Evolutionary conservation across 2,113 vertebrate genomes (phyloP).

Genomic region (Scartelaos histophorus): DNA sequence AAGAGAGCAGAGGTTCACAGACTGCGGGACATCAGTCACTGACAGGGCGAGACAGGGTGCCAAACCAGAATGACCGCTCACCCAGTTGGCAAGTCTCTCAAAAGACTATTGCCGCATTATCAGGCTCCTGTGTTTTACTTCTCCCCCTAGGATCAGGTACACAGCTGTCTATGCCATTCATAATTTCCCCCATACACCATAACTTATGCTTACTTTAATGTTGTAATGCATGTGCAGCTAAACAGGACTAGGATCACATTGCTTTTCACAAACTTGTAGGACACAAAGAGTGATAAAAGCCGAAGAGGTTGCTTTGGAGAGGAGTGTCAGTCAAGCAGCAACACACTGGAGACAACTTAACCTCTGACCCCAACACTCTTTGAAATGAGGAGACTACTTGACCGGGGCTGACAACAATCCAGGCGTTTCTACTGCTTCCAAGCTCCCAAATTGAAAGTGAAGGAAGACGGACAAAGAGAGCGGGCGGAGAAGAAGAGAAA

Average conservation of each 20-base stretch:
- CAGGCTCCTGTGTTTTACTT: conserved; percentile 28
- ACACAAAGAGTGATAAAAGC: conserved; percentile 75
- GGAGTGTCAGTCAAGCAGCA: conserved; percentile 77
- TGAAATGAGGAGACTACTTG: conserved; percentile 81
- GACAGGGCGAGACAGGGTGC: conserved; percentile 73
- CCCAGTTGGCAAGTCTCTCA: conserved; percentile 48
- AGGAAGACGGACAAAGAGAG: conserved; percentile 55
- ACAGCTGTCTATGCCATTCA: conserved; percentile 69
- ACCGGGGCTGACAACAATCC: conserved; percentile 78
- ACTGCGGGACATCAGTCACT: conserved; percentile 85
- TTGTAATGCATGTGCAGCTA: conserved; percentile 10
- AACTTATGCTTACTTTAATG: conserved; percentile 26
- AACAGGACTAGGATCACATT: conserved; percentile 74
- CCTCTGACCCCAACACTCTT: conserved; percentile 79
- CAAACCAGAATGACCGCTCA: conserved; percentile 44
- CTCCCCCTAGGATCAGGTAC: conserved; percentile 51
- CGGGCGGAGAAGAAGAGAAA: conserved; percentile 12
- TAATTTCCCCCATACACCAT: background rate
- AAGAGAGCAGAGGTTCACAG: conserved; percentile 77
- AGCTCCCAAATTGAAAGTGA: conserved; percentile 65
- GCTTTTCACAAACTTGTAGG: conserved; percentile 77
- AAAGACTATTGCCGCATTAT: conserved; percentile 64
- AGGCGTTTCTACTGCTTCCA: conserved; percentile 65
- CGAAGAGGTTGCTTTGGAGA: conserved; percentile 63
- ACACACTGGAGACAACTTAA: conserved; percentile 85